phyloP scores from a whole-genome alignment of 1,140 invertebrate species.

The Saxidomus purpurata region DNA sequence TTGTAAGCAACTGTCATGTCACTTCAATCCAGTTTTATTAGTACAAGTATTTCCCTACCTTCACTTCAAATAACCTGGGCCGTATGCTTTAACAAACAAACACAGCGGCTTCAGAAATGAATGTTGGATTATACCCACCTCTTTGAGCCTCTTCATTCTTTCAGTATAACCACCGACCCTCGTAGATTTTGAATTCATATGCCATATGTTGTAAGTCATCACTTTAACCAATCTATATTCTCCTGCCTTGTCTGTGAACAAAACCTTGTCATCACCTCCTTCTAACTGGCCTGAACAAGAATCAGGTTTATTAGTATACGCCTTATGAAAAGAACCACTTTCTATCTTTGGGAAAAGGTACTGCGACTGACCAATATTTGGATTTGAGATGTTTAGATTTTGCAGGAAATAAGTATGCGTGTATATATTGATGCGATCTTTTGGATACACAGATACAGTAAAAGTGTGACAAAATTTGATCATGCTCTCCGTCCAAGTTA shows the following conservation, averaged over 20 bases:
- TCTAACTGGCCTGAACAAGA: not conserved
- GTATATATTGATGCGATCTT: constrained; percentile 46
- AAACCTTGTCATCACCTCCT: not conserved
- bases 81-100: too few species aligned
- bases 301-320: not conserved
- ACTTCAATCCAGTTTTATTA: too few species aligned
- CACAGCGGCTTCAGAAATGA: too few species aligned
- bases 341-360: constrained; percentile 29
- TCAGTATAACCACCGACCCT: constrained; percentile 50
- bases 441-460: constrained; percentile 47
- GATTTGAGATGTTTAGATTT: constrained; percentile 21
- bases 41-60: too few species aligned
- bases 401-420: constrained; percentile 41
- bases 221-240: constrained; percentile 34
- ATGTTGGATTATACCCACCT: constrained; percentile 38
- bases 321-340: not conserved
- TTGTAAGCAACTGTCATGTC: too few species aligned
- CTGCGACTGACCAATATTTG: not conserved
- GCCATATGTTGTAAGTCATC: constrained; percentile 72
- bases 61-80: too few species aligned
- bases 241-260: not conserved
- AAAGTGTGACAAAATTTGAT: constrained; percentile 41
- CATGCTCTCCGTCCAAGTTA: constrained; percentile 48
- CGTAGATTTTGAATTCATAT: constrained; percentile 62
- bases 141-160: constrained; percentile 52